Evolutionary conservation across 2,888 invertebrate genomes (phyloP).

Genomic region (Chrysolina americana): DNA sequence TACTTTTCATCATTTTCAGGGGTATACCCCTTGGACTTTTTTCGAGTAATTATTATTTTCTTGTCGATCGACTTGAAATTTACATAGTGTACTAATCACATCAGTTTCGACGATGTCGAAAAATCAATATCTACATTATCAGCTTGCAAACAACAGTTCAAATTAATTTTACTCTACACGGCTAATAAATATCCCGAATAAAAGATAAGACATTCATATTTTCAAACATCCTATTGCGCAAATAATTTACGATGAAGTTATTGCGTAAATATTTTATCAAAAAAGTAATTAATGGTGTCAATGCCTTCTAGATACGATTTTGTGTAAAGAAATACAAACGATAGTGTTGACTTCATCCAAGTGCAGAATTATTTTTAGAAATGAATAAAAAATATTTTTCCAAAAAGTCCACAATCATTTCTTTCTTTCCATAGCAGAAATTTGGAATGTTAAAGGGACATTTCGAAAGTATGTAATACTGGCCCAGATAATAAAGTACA

Average conservation of each 20-base stretch:
- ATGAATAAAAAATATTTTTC: neutral
- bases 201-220: slow-evolving; percentile 1
- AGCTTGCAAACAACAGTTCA: no score
- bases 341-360: slow-evolving; percentile 38
- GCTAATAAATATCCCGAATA: neutral
- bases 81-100: no score
- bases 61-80: no score
- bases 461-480: no score
- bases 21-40: no score
- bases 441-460: no score
- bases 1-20: no score
- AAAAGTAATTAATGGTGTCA: slow-evolving; percentile 36
- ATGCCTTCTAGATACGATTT: slow-evolving; percentile 37
- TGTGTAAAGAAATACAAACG: slow-evolving; percentile 35
- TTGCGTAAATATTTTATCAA: slow-evolving; percentile 33
- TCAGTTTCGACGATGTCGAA: no score
- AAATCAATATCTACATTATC: no score
- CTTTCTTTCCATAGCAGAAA: neutral
- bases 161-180: neutral
- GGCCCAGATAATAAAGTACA: no score
- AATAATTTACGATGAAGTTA: neutral
- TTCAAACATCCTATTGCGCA: neutral
- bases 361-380: slow-evolving; percentile 33
- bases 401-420: no score
- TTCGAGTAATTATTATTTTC: no score